These are phyloP conservation scores for Tursiops truncatus DNA, from an alignment of 2,113 vertebrate genomes.

Conservation along the genomic window DNA sequence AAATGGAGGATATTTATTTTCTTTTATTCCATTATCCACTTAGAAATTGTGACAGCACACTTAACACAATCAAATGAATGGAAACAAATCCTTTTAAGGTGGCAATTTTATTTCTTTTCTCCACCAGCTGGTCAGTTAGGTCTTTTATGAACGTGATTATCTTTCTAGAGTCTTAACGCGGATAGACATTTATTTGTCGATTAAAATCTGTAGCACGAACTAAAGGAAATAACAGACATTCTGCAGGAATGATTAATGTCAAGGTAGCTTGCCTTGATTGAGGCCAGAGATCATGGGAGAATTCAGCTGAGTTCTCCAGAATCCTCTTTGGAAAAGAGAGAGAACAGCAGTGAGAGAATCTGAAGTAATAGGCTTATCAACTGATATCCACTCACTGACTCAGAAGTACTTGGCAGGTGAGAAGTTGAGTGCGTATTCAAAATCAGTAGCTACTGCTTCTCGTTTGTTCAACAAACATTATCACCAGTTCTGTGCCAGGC, in stretches of 20 bases:
- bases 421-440: background rate
- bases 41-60: background rate
- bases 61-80: background rate
- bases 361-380: background rate
- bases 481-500: background rate
- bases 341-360: background rate
- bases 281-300: slow-evolving; percentile 61
- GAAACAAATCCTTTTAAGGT: background rate
- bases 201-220: background rate
- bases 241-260: slow-evolving; percentile 31
- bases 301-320: background rate
- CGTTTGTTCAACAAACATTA: background rate
- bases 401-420: background rate
- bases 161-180: background rate
- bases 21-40: background rate
- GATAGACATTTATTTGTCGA: background rate
- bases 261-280: slow-evolving; percentile 36
- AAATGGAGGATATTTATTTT: background rate
- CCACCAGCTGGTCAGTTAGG: background rate
- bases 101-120: background rate
- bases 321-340: background rate
- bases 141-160: slow-evolving; percentile 9
- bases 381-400: background rate
- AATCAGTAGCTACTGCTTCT: background rate
- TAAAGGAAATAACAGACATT: background rate